Evolutionary conservation across 2,888 invertebrate genomes (phyloP), one percentile per base, ranked within the genome.

Genomic region (Caenorhabditis uteleia): DNA sequence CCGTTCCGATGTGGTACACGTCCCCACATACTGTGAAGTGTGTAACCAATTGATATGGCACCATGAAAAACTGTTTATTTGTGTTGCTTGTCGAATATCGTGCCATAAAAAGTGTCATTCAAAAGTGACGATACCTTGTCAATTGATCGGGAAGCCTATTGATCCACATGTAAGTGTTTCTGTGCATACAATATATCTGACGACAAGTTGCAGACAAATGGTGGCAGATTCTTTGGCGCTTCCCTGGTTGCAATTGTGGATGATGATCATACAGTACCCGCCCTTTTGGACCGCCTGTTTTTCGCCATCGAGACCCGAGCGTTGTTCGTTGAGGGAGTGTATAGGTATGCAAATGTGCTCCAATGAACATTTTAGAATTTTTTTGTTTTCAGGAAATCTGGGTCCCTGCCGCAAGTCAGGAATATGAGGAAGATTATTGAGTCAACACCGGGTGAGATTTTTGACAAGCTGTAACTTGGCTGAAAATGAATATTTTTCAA

Each of bases 1-100:
- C 85, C 88, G 90, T 50, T 86, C 91, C 78, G 91, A 91, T 46
- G 92, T 93, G 85, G 92, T 95, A 79, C 94, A 93, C 86, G 94
- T 95, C 81, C 93, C 93, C 14, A 95, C 94, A 4, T 93, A 91
- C 77, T 95, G 95, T 85, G 95, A 95, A 86, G 90, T 93, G 68
- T 95, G 94, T 86, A 82, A 73, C 69, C 74, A 78, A 54, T 80
- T 91, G 90, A 91, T 94, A 89, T 94, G 94, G 94, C 92, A 94
- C 56, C 90, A 93, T 66, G 94, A 94, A 84, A 88, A 92, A 55
- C 75, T 76, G 48, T 78, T 78, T 59, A 77, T 84, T 82, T 76
- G 84, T 80, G 58, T 85, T 87, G 89, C 88, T 77, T 95, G 95
- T 86, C 92, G 91, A 84, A 87, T 93, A 74, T 93, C 92, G 2